Conservation (phyloP, 2,113 vertebrate genomes). For the Myiopsitta monachus region DNA sequence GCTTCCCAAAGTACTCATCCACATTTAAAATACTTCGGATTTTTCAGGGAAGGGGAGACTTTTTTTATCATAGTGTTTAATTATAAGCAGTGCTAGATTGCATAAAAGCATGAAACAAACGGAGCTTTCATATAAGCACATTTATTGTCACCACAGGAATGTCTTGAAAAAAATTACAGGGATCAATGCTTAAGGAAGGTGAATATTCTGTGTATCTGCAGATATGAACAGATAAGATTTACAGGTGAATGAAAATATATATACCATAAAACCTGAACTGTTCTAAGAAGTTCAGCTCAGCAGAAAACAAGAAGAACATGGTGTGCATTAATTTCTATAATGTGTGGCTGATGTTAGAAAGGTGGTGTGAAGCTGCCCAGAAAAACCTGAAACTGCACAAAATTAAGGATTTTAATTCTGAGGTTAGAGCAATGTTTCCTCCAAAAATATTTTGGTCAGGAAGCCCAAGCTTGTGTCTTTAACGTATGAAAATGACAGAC, state of each 20-base stretch:
- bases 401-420: background rate
- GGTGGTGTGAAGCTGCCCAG: background rate
- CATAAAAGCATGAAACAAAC: background rate
- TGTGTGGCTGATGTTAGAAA: background rate
- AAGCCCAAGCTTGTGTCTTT: background rate
- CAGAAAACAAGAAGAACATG: background rate
- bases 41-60: background rate
- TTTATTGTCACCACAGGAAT: background rate
- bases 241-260: background rate
- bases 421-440: background rate
- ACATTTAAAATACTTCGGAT: conserved; percentile 27
- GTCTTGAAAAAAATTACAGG: background rate
- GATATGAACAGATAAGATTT: background rate
- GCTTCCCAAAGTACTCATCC: conserved; percentile 2
- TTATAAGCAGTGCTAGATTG: background rate
- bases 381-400: background rate
- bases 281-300: background rate
- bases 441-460: background rate
- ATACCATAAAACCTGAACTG: background rate
- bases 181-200: background rate
- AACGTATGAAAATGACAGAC: background rate
- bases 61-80: background rate
- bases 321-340: background rate
- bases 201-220: background rate
- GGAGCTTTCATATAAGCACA: background rate